Conservation (phyloP, 1,140 invertebrate genomes). For the Luehdorfia chinensis region DNA sequence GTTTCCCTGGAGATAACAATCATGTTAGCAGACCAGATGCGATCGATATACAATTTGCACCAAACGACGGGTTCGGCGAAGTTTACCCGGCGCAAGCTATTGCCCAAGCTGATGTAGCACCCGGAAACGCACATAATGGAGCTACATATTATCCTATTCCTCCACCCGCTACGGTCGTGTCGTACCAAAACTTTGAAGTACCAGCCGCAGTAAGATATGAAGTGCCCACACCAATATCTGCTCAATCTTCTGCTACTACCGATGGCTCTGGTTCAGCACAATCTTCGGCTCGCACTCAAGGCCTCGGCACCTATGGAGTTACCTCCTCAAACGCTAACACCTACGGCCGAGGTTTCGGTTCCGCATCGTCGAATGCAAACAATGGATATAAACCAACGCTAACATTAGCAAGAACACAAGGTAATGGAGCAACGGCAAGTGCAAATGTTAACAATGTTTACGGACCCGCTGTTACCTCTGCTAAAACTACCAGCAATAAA, state of each 20-base stretch:
- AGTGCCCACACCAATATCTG: constrained; percentile 24
- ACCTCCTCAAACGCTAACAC: constrained; percentile 53
- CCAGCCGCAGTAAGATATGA: constrained; percentile 37
- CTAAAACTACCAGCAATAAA: constrained; percentile 33
- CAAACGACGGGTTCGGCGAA: constrained; percentile 22
- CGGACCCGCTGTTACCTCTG: constrained; percentile 41
- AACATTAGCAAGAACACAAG: constrained; percentile 39
- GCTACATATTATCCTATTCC: constrained; percentile 47
- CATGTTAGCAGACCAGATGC: neutral
- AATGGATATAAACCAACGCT: constrained; percentile 34
- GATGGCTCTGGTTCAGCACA: constrained; percentile 45
- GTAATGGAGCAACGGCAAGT: constrained; percentile 22
- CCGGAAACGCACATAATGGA: constrained; percentile 43
- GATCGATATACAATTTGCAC: neutral
- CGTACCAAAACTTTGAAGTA: constrained; percentile 56
- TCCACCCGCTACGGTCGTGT: constrained; percentile 46
- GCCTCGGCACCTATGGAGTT: constrained; percentile 36
- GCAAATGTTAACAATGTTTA: constrained; percentile 33
- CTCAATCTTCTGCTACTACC: constrained; percentile 33
- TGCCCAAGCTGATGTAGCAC: constrained; percentile 48
- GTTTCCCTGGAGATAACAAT: constrained; percentile 32
- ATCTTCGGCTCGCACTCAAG: constrained; percentile 46
- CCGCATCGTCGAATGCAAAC: constrained; percentile 48
- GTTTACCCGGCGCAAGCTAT: constrained; percentile 42
- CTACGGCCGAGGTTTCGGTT: constrained; percentile 35